Evolutionary conservation across 2,113 vertebrate species (phyloP), one percentile per base, ranked within the genome.

Genomic region (Suncus etruscus): DNA sequence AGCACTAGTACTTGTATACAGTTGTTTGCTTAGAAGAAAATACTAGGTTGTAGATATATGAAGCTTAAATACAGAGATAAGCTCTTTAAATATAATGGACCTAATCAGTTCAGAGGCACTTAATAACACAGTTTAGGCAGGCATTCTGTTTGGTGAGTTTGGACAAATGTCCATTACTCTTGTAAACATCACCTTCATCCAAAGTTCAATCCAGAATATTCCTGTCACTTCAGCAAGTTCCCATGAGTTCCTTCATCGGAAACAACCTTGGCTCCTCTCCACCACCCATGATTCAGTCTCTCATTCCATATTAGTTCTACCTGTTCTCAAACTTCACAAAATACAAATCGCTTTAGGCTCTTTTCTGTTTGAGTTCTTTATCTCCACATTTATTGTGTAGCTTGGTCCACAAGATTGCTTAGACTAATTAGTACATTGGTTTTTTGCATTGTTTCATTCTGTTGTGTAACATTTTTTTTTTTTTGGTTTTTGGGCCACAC

Each of bases 141-240:
- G n/a, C 27, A 31, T 63, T 22, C 24, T 7, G 32, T 79, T 58
- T 1, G 29, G 31, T 48, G 63, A 29, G 20, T 50, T 86, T 65
- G 69, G 75, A 87, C 51, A 58, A 90, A 50, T 6, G 32, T 68
- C 31, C 94, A 58, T 15, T 20, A 24, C 22, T 45, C 69, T 27
- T 4, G 2, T 32, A 25, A 39, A 8, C 0, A 3, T 72, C 50
- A 16, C 61, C 5, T 79, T 15, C 51, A 15, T 15, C 51, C 11
- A 2, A 15, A 54, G 51, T 7, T 54, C 51, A 54, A 15, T 39
- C 39, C 39, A 39, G 39, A 39, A 39, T 39, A 39, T 39, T 39
- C 39, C 51, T 54, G 51, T 4, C 0, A 15, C 18, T 82, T 24
- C 54, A 48, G 79, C 39, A 78, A 27, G 45, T 20, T 58, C 66